Percentiles rank a stretch among this genome's conserved stretches.
phyloP scores from a whole-genome alignment of 1,140 invertebrate species.

The Anastrepha obliqua region DNA sequence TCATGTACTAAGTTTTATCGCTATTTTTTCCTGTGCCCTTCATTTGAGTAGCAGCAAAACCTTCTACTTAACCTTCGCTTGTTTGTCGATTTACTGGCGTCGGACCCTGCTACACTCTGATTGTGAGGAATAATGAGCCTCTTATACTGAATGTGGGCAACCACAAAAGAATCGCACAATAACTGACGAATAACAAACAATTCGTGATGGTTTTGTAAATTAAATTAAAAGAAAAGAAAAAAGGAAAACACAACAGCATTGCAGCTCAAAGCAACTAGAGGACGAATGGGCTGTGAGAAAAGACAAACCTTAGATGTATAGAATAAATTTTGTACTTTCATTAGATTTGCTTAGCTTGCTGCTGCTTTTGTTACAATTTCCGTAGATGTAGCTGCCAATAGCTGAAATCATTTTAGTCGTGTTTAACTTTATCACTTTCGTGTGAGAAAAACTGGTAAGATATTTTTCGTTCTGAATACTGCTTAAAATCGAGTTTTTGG shows the following conservation, averaged over 20 bases:
- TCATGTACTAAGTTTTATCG: constrained; percentile 72
- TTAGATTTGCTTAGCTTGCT: background rate
- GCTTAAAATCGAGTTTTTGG: no score
- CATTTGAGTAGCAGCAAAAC: background rate
- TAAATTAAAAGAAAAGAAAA: constrained; percentile 15
- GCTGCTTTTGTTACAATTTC: background rate
- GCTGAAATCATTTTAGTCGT: no score
- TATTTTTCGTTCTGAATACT: no score
- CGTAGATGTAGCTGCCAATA: constrained; percentile 4
- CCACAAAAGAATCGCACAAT: constrained; percentile 52
- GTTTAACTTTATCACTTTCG: no score
- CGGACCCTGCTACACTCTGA: background rate
- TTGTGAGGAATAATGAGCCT: background rate
- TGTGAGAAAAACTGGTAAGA: no score
- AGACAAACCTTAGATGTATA: background rate
- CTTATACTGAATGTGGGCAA: constrained; percentile 62
- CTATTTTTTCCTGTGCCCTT: background rate
- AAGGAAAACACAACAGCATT: constrained; percentile 2
- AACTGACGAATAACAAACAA: constrained; percentile 67
- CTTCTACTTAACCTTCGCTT: background rate
- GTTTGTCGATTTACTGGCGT: background rate
- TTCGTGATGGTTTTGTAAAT: constrained; percentile 69
- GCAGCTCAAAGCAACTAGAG: background rate
- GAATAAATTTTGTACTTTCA: background rate
- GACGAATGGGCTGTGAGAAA: background rate